These are phyloP conservation scores for Oryctolagus cuniculus DNA, from an alignment of 2,113 vertebrate species.

Conservation along the genomic window mOryCun1.1 NC_091438.1:39095501-39096000, in stretches of 20 bases:
- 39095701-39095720: neutral
- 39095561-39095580: neutral
- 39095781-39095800: neutral
- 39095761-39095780: neutral
- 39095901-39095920: neutral
- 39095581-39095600: neutral
- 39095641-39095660: neutral
- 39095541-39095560: neutral
- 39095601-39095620: neutral
- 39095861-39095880: neutral
- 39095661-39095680: neutral
- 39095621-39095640: neutral
- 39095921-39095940: neutral
- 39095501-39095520: neutral
- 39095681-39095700: neutral
- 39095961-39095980: neutral
- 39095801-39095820: neutral
- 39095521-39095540: neutral
- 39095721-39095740: neutral
- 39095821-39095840: neutral
- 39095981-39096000: neutral
- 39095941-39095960: neutral
- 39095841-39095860: neutral
- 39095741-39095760: constrained; percentile 15
- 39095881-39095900: neutral